These are phyloP conservation scores for Pecten maximus DNA, from an alignment of 2,888 invertebrate species.

Conservation along the genomic window DNA sequence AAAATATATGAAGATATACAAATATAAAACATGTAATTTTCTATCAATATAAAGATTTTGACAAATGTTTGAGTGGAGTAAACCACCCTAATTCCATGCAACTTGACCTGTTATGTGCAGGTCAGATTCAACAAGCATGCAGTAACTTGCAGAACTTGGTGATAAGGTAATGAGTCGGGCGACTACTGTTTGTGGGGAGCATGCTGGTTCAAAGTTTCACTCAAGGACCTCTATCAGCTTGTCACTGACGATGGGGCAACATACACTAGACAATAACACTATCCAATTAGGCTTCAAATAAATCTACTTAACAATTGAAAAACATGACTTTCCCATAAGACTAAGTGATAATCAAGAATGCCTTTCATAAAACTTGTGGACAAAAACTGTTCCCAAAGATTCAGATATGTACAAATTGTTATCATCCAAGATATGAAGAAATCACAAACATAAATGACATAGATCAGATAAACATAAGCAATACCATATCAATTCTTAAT, in stretches of 20 bases:
- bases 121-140: slow-evolving; percentile 28
- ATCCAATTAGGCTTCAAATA: not conserved
- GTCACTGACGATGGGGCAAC: not conserved
- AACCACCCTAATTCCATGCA: not conserved
- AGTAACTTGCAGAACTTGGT: slow-evolving; percentile 31
- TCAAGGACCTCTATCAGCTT: slow-evolving; percentile 30
- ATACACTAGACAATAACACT: not conserved
- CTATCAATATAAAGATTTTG: not conserved
- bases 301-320: not conserved
- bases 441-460: not conserved
- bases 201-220: slow-evolving; percentile 35
- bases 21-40: not conserved
- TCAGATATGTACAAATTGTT: not conserved
- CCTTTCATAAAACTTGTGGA: not conserved
- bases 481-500: not conserved
- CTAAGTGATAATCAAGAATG: not conserved
- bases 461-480: not conserved
- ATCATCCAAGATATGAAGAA: not conserved
- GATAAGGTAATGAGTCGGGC: not conserved
- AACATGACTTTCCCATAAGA: not conserved
- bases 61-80: not conserved
- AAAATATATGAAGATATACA: too few relatives aligned
- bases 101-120: slow-evolving; percentile 13
- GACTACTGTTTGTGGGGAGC: not conserved
- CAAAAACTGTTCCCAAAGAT: not conserved